Conservation (phyloP, 2,888 invertebrate genomes). For the Drosophila subsilvestris region DNA sequence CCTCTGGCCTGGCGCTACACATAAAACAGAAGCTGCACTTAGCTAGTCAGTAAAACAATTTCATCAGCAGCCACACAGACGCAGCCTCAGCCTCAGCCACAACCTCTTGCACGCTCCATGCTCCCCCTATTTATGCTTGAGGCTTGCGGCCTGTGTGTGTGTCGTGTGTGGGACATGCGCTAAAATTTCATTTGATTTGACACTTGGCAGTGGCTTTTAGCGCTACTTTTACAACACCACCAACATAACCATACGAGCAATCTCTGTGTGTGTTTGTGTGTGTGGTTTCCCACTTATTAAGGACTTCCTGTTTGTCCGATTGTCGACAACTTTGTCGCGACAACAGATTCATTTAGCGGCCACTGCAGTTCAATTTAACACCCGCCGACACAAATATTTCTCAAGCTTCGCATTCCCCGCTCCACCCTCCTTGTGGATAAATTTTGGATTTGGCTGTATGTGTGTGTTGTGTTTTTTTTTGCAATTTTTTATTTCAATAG, state of each 20-base stretch:
- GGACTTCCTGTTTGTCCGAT: constrained; percentile 73
- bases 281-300: constrained; percentile 66
- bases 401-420: constrained; percentile 1
- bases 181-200: constrained; percentile 75
- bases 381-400: constrained; percentile 18
- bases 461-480: constrained; percentile 43
- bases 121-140: constrained; percentile 1
- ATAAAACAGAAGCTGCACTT: background rate
- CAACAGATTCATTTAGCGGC: constrained; percentile 78
- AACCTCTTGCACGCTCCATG: constrained; percentile 13
- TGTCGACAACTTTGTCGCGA: constrained; percentile 73
- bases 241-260: background rate
- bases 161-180: constrained; percentile 77
- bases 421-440: constrained; percentile 3
- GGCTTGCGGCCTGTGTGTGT: constrained; percentile 2
- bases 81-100: background rate
- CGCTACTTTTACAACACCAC: constrained; percentile 40
- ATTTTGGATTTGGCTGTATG: constrained; percentile 33
- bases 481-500: constrained; percentile 65
- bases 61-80: constrained; percentile 37
- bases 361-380: constrained; percentile 77
- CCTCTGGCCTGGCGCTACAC: background rate
- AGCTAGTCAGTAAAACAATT: constrained; percentile 62
- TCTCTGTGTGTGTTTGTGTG: constrained; percentile 4
- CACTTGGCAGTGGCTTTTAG: constrained; percentile 64